These are phyloP conservation scores for Cryptomyrus ogoouensis DNA, from an alignment of 2,113 vertebrate species.

Conservation along the genomic window DNA sequence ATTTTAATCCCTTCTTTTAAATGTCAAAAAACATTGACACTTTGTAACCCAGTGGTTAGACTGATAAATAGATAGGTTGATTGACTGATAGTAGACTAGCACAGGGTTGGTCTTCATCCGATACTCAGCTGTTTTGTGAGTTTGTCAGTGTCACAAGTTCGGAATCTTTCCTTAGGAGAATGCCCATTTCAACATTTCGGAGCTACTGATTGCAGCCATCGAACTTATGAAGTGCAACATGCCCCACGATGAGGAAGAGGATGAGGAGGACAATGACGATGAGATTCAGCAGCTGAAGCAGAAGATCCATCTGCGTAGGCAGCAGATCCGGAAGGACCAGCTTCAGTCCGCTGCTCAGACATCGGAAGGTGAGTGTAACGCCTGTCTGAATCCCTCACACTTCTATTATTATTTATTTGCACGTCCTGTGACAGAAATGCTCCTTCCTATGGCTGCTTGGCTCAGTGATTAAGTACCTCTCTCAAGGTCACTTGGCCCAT, in stretches of 20 bases:
- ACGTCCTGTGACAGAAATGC: not conserved
- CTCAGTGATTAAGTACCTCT: not conserved
- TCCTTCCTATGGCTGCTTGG: not conserved
- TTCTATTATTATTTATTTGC: not conserved
- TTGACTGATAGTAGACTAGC: not conserved
- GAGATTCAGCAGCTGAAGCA: conserved; percentile 96
- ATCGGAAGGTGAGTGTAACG: conserved; percentile 43
- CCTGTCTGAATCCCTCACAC: not conserved
- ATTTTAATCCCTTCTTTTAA: too few relatives aligned
- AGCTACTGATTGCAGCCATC: conserved; percentile 93
- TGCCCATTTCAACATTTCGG: conserved; percentile 95
- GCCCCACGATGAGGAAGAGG: conserved; percentile 53
- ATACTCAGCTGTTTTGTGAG: not conserved
- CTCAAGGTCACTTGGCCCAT: too few relatives aligned
- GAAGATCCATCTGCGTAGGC: conserved; percentile 84
- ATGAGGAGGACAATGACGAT: conserved; percentile 73
- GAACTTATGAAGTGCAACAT: conserved; percentile 98
- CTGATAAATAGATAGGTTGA: not conserved
- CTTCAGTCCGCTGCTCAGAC: conserved; percentile 44
- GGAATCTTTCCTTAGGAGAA: conserved; percentile 72
- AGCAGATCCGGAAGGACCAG: conserved; percentile 78
- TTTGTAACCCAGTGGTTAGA: not conserved
- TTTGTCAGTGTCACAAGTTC: not conserved
- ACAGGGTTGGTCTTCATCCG: not conserved
- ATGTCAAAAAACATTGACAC: too few relatives aligned